A percentile compares a stretch with the other conserved stretches of the same genome.
Evolutionary conservation across 30 jellyfish, hydroid and myxozoan genomes (phyloP).

Genomic region (Pseudorhiza aurosa): DNA sequence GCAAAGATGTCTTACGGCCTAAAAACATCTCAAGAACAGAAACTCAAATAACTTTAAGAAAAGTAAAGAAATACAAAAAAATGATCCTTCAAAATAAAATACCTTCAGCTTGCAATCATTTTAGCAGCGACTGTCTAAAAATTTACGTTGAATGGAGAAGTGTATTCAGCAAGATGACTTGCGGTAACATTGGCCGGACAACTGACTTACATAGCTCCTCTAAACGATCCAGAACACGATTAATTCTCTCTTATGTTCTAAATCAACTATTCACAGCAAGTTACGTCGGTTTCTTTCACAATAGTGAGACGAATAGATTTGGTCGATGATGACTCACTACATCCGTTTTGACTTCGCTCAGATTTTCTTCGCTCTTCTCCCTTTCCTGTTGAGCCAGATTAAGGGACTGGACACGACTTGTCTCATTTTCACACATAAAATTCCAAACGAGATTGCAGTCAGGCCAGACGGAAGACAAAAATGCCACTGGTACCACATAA

Average conservation of each 20-base stretch:
- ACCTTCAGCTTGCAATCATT: no score
- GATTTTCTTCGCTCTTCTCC: neutral
- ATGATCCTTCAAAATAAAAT: no score
- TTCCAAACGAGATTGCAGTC: no score
- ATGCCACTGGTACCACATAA: no score
- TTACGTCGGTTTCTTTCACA: neutral
- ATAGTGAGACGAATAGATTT: neutral
- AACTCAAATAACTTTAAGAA: no score
- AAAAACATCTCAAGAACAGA: no score
- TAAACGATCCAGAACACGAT: neutral
- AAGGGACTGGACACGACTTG: slow-evolving; percentile 5
- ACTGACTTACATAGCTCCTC: neutral
- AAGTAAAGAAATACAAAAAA: no score
- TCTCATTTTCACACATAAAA: slow-evolving; percentile 8
- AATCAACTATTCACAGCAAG: neutral
- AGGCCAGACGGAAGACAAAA: no score
- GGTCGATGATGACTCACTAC: neutral
- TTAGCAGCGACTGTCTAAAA: no score
- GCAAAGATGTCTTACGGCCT: no score
- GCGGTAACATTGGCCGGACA: neutral
- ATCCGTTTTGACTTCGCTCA: neutral
- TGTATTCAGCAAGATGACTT: no score
- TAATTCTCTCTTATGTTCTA: neutral
- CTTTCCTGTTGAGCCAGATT: slow-evolving; percentile 10
- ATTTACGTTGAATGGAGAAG: no score